These are phyloP conservation scores for Cylindroiulus punctatus DNA, from an alignment of 2,888 invertebrate species.

Conservation along the genomic window DNA sequence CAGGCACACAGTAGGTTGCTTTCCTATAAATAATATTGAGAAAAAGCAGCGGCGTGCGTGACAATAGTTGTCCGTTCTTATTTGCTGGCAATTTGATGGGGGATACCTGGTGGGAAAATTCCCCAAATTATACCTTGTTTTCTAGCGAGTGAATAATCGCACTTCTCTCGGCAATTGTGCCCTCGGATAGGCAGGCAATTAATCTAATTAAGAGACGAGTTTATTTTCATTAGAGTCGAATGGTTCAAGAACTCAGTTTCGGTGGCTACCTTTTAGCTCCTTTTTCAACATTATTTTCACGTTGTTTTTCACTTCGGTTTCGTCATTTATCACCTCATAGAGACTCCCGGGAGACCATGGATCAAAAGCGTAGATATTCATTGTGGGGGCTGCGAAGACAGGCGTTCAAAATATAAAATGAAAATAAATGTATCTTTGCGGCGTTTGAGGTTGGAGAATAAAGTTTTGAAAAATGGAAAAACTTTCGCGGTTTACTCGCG, in stretches of 20 bases:
- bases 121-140: conserved; percentile 37
- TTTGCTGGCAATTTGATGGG: conserved; percentile 28
- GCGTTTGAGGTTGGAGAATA: not conserved
- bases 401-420: conserved; percentile 23
- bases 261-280: not conserved
- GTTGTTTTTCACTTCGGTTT: conserved; percentile 21
- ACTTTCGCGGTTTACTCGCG: not conserved
- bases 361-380: conserved; percentile 34
- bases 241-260: not conserved
- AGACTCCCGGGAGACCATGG: not conserved
- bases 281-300: conserved; percentile 42
- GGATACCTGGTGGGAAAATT: conserved; percentile 20
- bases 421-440: conserved; percentile 17
- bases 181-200: not conserved
- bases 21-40: conserved; percentile 25
- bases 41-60: conserved; percentile 8
- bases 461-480: conserved; percentile 17
- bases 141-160: not conserved
- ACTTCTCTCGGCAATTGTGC: not conserved
- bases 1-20: conserved; percentile 29
- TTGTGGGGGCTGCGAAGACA: not conserved
- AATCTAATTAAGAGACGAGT: conserved; percentile 47
- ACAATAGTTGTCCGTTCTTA: conserved; percentile 39
- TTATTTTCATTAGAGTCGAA: conserved; percentile 16
- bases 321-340: conserved; percentile 36